A percentile compares a stretch with the other conserved stretches of the same genome.
phyloP scores from a whole-genome alignment of 2,888 invertebrate species.

The Drosophila kokeensis region DNA sequence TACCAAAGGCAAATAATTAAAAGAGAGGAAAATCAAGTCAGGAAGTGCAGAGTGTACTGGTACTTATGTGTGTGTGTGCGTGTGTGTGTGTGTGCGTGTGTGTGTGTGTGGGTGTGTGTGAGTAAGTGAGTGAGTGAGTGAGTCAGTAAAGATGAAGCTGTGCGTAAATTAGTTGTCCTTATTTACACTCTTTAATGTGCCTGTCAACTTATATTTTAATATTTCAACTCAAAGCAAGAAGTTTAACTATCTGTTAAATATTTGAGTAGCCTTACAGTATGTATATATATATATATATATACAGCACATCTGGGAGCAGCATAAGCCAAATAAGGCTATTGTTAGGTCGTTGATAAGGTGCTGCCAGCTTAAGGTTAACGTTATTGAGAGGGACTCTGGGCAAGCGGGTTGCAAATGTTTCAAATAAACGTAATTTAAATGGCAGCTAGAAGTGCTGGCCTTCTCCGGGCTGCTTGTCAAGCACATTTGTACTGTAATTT shows the following conservation, averaged over 20 bases:
- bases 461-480: neutral
- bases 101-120: neutral
- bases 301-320: neutral
- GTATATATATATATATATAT: neutral
- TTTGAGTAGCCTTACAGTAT: neutral
- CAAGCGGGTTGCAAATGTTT: conserved; percentile 1
- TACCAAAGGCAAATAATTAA: conserved; percentile 6
- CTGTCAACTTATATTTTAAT: neutral
- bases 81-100: no score
- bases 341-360: neutral
- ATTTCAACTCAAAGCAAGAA: conserved; percentile 2
- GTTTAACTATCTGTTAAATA: neutral
- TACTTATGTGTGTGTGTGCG: neutral
- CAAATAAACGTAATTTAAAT: conserved; percentile 3
- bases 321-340: neutral
- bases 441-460: neutral
- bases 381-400: neutral
- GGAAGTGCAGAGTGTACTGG: conserved; percentile 16
- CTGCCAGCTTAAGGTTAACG: neutral
- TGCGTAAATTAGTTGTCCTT: neutral
- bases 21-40: conserved; percentile 13
- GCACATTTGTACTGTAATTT: conserved; percentile 12
- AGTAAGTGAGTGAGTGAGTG: neutral
- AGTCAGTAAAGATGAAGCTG: neutral
- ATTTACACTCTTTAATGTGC: neutral